These are phyloP conservation scores for Spisula solida DNA, from an alignment of 2,888 invertebrate genomes.

Conservation along the genomic window DNA sequence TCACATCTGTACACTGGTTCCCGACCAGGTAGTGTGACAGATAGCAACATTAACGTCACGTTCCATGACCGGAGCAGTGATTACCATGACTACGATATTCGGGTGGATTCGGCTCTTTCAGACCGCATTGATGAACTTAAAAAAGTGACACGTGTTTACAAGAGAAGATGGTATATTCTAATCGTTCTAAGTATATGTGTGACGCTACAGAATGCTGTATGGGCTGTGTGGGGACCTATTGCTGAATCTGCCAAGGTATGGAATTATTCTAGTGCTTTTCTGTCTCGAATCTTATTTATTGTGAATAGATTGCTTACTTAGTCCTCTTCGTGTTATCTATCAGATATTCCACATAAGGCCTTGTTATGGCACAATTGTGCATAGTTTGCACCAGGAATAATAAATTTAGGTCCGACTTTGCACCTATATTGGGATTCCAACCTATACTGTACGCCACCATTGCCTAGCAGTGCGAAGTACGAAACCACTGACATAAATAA, in stretches of 20 bases:
- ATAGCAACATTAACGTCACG: not conserved
- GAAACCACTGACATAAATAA: too few relatives aligned
- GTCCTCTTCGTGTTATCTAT: too few relatives aligned
- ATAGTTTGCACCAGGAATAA: too few relatives aligned
- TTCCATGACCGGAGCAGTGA: slow-evolving; percentile 8
- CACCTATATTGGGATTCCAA: too few relatives aligned
- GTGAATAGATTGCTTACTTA: too few relatives aligned
- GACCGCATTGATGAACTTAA: not conserved
- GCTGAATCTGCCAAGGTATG: slow-evolving; percentile 71
- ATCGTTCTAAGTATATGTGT: slow-evolving; percentile 55
- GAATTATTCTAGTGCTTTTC: too few relatives aligned
- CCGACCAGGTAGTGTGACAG: slow-evolving; percentile 19
- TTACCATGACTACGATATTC: slow-evolving; percentile 32
- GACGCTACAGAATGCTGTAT: slow-evolving; percentile 65
- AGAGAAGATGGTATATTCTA: slow-evolving; percentile 67
- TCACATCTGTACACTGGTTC: not conserved
- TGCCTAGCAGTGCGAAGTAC: too few relatives aligned
- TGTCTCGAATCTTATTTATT: too few relatives aligned
- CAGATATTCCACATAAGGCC: too few relatives aligned
- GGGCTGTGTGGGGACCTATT: slow-evolving; percentile 71
- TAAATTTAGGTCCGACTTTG: too few relatives aligned
- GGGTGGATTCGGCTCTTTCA: slow-evolving; percentile 5
- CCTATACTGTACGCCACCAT: too few relatives aligned
- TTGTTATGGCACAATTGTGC: too few relatives aligned
- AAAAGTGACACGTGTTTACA: slow-evolving; percentile 30